Conservation (phyloP, 2,888 invertebrate genomes). For the Hipparchia sbordonii region DNA sequence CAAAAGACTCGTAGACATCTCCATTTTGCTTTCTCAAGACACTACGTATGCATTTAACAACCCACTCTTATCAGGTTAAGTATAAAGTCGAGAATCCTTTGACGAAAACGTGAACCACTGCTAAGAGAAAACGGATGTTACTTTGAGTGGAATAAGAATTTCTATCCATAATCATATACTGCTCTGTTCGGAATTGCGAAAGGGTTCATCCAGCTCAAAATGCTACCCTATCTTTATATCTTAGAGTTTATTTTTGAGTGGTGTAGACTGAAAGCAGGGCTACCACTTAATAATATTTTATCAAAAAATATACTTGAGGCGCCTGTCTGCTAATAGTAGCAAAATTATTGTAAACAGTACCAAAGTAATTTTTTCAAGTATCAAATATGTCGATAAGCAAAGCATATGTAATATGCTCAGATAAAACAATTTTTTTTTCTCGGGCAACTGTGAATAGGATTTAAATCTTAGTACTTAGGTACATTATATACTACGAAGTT, state of each 20-base stretch:
- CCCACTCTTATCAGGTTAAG: not conserved
- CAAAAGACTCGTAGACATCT: conserved; percentile 54
- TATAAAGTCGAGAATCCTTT: conserved; percentile 32
- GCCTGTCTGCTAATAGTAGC: too few relatives aligned
- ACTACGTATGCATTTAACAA: conserved; percentile 42
- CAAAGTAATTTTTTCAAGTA: too few relatives aligned
- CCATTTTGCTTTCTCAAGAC: conserved; percentile 49
- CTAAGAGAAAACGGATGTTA: conserved; percentile 77
- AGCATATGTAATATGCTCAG: not conserved
- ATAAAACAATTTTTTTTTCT: not conserved
- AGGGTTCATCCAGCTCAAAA: conserved; percentile 35
- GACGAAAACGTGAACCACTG: conserved; percentile 63
- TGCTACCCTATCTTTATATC: conserved; percentile 23
- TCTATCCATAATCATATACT: conserved; percentile 71
- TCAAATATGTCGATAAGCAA: too few relatives aligned
- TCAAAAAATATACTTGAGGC: not conserved
- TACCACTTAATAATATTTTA: not conserved
- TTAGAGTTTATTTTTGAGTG: conserved; percentile 47
- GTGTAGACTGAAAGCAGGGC: conserved; percentile 48
- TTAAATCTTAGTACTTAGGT: too few relatives aligned
- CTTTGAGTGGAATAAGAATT: conserved; percentile 80
- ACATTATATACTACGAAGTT: too few relatives aligned
- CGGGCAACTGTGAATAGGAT: too few relatives aligned
- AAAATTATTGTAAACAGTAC: too few relatives aligned
- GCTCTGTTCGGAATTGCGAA: conserved; percentile 64